Percentiles rank a stretch among this genome's conserved stretches.
Evolutionary conservation across 2,888 invertebrate species (phyloP).

Genomic region (Tachina lurida): DNA sequence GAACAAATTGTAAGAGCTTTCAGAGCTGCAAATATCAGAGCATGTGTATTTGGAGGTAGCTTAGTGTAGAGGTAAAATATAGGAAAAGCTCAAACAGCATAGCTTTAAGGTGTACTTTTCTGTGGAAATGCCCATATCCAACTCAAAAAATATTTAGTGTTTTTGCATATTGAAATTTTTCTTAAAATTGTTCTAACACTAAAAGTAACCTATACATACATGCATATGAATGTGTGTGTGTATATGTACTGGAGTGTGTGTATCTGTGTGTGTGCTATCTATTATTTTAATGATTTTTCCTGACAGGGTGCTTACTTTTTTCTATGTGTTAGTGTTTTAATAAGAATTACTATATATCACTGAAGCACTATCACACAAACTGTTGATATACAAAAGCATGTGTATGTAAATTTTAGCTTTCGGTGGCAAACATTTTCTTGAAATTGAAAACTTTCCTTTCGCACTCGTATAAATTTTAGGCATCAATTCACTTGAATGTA

Average conservation of each 20-base stretch:
- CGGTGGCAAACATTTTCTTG: slow-evolving; percentile 65
- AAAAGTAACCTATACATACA: neutral
- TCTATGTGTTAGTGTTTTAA: slow-evolving; percentile 10
- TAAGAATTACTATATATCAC: neutral
- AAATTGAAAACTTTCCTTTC: slow-evolving; percentile 74
- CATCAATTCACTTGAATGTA: slow-evolving; percentile 73
- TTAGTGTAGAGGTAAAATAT: too few relatives aligned
- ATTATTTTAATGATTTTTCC: slow-evolving; percentile 26
- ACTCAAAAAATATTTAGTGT: slow-evolving; percentile 34
- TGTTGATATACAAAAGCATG: neutral
- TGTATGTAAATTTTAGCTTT: slow-evolving; percentile 31
- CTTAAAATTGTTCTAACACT: slow-evolving; percentile 18
- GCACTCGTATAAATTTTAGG: slow-evolving; percentile 70
- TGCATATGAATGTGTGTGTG: neutral
- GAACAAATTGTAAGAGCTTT: too few relatives aligned
- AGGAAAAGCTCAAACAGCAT: too few relatives aligned
- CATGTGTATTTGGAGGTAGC: too few relatives aligned
- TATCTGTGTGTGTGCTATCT: neutral
- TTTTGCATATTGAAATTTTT: slow-evolving; percentile 48
- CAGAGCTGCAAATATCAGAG: too few relatives aligned
- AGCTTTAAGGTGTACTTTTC: too few relatives aligned
- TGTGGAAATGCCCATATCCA: slow-evolving; percentile 12
- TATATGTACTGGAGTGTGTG: slow-evolving; percentile 11
- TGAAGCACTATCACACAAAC: neutral
- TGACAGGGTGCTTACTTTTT: slow-evolving; percentile 12